Percentiles rank a stretch among this genome's conserved stretches.
Conservation (phyloP, 2,888 invertebrate genomes). For the Pseudococcus longispinus region DNA sequence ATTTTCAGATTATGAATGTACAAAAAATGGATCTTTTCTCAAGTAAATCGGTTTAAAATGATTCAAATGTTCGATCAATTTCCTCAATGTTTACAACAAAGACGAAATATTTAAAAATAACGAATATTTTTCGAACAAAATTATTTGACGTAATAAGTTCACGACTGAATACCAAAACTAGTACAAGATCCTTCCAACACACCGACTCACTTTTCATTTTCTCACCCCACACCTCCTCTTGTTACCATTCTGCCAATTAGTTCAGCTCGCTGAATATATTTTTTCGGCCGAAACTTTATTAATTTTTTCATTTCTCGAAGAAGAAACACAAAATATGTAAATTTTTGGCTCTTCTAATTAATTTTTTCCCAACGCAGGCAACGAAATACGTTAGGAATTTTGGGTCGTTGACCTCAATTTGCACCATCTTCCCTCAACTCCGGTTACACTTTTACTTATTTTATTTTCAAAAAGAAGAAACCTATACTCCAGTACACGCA, state of each 20-base stretch:
- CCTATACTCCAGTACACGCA: not conserved
- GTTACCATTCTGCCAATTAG: not conserved
- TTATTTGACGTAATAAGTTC: too few species aligned
- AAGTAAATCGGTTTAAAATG: too few species aligned
- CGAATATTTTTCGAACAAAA: too few species aligned
- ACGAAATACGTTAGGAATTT: not conserved
- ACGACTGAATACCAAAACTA: too few species aligned
- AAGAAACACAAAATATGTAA: constrained; percentile 3
- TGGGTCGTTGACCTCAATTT: not conserved
- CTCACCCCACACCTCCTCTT: not conserved
- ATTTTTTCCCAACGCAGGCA: not conserved
- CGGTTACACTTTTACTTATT: not conserved
- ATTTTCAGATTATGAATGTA: too few species aligned
- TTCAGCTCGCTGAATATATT: not conserved
- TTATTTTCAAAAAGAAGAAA: not conserved
- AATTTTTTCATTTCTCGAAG: not conserved
- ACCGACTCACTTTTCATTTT: not conserved
- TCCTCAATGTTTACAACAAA: too few species aligned
- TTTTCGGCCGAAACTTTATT: not conserved
- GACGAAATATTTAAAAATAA: too few species aligned
- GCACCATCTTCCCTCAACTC: not conserved
- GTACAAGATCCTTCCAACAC: not conserved
- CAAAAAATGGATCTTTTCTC: too few species aligned
- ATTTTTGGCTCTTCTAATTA: constrained; percentile 6
- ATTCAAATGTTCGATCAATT: too few species aligned